Evolutionary conservation across 2,888 invertebrate species (phyloP).

Genomic region (Pandemis cinnamomeana): DNA sequence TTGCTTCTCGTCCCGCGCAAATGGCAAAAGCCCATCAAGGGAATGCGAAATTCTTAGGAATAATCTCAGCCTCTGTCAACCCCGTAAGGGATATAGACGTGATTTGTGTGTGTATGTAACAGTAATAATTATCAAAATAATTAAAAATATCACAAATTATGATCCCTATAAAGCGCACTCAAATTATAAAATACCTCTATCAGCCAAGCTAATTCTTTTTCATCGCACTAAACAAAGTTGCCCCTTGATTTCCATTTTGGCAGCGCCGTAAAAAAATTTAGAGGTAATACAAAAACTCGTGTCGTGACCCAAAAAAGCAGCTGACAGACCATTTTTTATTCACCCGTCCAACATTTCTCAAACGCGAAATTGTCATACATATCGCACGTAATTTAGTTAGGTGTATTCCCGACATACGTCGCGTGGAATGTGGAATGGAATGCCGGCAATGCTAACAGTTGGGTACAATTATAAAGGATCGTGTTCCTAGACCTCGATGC

Average conservation of each 20-base stretch:
- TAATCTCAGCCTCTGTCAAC: too few relatives aligned
- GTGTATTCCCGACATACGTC: conserved; percentile 9
- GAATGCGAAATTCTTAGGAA: too few relatives aligned
- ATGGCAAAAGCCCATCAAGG: too few relatives aligned
- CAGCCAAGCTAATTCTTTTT: too few relatives aligned
- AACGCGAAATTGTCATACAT: conserved; percentile 10
- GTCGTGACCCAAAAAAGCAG: conserved; percentile 11
- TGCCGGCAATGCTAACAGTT: conserved; percentile 12
- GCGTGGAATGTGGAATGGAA: conserved; percentile 26
- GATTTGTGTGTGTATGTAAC: too few relatives aligned
- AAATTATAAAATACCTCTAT: too few relatives aligned
- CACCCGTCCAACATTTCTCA: conserved; percentile 17
- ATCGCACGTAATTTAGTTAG: conserved; percentile 1
- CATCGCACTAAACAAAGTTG: not conserved
- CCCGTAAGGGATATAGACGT: too few relatives aligned
- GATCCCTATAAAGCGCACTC: too few relatives aligned
- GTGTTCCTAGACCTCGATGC: not conserved
- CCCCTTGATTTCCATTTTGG: not conserved
- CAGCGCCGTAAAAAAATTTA: not conserved
- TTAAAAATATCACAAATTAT: too few relatives aligned
- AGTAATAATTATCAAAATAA: too few relatives aligned
- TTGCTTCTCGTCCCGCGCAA: too few relatives aligned
- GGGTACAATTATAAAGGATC: conserved; percentile 4
- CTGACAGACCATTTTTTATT: conserved; percentile 19
- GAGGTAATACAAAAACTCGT: not conserved